These are phyloP conservation scores for Heliconius nattereri DNA, from an alignment of 1,140 invertebrate species.

Conservation along the genomic window DNA sequence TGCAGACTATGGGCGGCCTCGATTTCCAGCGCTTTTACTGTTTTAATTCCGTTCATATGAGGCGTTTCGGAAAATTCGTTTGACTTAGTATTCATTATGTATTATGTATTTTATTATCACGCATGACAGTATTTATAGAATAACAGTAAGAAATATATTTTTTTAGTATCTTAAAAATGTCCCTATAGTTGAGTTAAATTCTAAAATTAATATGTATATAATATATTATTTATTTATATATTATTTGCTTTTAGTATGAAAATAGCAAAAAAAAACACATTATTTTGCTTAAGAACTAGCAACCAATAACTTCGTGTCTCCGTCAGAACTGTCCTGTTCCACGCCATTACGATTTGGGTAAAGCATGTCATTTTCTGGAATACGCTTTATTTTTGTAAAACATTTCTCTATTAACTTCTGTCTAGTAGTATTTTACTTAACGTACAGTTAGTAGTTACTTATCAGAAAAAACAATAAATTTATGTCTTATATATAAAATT, in stretches of 20 bases:
- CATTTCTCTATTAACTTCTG: neutral
- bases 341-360: conserved; percentile 8
- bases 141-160: no score
- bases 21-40: conserved; percentile 31
- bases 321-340: conserved; percentile 12
- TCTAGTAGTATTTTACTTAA: neutral
- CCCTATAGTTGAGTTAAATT: no score
- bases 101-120: conserved; percentile 10
- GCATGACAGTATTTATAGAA: neutral
- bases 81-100: conserved; percentile 6
- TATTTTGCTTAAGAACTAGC: neutral
- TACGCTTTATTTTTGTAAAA: conserved; percentile 1
- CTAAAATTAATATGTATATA: no score
- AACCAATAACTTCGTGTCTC: conserved; percentile 7
- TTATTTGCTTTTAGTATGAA: no score
- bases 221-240: no score
- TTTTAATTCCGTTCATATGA: conserved; percentile 33
- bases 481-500: no score
- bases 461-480: no score
- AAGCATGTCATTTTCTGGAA: neutral
- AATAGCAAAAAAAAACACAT: neutral
- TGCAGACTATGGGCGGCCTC: conserved; percentile 35
- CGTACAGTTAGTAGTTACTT: no score
- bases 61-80: conserved; percentile 33
- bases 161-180: no score